Evolutionary conservation across 2,797 vertebrate species (phyloP).

Genomic region (Manis javanica): DNA sequence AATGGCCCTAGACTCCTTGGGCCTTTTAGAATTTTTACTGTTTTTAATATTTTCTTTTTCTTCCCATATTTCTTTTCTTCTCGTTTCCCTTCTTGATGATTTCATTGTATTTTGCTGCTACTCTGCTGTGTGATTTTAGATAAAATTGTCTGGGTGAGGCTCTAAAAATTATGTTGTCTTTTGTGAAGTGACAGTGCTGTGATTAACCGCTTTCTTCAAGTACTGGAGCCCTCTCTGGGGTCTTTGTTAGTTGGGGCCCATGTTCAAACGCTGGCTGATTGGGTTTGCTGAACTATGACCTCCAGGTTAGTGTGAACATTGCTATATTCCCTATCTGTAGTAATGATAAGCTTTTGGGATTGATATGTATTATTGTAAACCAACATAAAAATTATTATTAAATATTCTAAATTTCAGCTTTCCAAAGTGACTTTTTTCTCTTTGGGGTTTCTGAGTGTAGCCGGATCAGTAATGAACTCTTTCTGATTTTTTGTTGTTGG

Average conservation of each 20-base stretch:
- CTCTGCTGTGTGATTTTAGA: background rate
- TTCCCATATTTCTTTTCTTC: background rate
- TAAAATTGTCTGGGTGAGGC: background rate
- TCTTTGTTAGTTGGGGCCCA: background rate
- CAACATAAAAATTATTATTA: background rate
- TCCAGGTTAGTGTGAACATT: background rate
- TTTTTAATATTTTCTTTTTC: background rate
- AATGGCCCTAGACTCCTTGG: background rate
- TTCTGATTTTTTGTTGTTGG: background rate
- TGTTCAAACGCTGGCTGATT: no score
- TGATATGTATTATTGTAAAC: background rate
- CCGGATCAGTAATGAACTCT: background rate
- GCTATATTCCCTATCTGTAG: background rate
- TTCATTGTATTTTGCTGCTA: background rate
- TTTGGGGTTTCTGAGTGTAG: background rate
- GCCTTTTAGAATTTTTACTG: background rate
- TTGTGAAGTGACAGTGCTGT: background rate
- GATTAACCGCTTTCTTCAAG: background rate
- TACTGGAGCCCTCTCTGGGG: no score
- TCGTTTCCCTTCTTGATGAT: background rate
- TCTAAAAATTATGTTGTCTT: background rate
- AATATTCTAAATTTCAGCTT: background rate
- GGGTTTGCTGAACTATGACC: background rate
- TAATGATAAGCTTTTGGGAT: background rate
- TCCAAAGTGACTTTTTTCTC: background rate